phyloP scores from a whole-genome alignment of 2,797 vertebrate genomes.

The Brachyrhaphis roseni region DNA sequence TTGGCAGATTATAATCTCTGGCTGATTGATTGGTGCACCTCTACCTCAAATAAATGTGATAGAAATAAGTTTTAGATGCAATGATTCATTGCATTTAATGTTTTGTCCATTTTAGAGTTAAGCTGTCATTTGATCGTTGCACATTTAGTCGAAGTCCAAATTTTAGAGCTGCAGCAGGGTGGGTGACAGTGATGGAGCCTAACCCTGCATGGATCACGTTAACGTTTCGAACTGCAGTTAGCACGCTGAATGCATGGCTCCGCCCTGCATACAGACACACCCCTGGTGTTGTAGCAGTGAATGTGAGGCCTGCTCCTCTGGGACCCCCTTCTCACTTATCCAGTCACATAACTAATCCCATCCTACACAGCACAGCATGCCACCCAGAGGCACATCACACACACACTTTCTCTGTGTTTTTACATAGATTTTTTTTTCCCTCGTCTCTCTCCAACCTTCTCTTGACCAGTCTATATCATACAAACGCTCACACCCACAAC shows the following conservation, averaged over 20 bases:
- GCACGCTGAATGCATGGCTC: conserved; percentile 26
- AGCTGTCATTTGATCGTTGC: neutral
- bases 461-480: conserved; percentile 59
- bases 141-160: neutral
- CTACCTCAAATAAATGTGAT: neutral
- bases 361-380: conserved; percentile 62
- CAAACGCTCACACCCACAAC: conserved; percentile 45
- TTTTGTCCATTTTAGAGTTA: neutral
- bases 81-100: neutral
- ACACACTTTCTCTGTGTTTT: conserved; percentile 11
- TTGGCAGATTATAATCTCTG: neutral
- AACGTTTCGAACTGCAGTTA: conserved; percentile 30
- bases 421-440: conserved; percentile 49
- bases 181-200: neutral
- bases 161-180: conserved; percentile 10
- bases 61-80: neutral
- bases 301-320: conserved; percentile 56
- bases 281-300: conserved; percentile 65
- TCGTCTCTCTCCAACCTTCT: conserved; percentile 2
- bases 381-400: conserved; percentile 43
- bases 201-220: conserved; percentile 15
- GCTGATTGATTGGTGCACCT: neutral
- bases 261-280: conserved; percentile 55
- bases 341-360: conserved; percentile 78
- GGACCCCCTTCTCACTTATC: conserved; percentile 73